Evolutionary conservation across 2,113 vertebrate species (phyloP), one percentile per base, ranked within the genome.

Genomic region (Phylloscopus trochiloides): DNA sequence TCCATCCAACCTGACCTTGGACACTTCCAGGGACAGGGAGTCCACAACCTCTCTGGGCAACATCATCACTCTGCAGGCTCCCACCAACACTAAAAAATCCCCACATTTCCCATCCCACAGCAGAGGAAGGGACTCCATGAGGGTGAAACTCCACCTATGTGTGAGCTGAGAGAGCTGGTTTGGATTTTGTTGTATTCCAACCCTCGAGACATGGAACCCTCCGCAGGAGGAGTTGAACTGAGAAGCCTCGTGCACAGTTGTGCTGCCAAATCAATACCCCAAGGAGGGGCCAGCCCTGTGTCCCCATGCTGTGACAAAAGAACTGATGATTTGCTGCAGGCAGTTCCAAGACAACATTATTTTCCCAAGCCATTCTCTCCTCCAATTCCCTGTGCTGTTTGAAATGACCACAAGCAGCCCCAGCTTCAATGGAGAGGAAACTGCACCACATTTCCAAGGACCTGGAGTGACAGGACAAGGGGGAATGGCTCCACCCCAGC

Each of bases 191-290:
- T 4, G 5, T 14, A 19, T 24, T 38, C 32, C 59, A 28, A 6
- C 4, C 25, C 29, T 17, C 0, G 0, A 55, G 34, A 28, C 29
- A 10, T 0, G 0, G 14, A 40, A n/a, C 16, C 17, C 59, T 72
- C 31, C 12, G 31, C 22, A 77, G 42, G 42, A 68, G 6, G 26
- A 50, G n/a, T 4, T 36, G 50, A 50, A 50, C 17, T 10, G 10
- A 83, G 63, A 55, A n/a, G 50, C 31, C 52, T 54, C 1, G 0
- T 17, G 59, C 52, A 24, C 51, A 66, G 15, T 0, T 47, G 12
- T 47, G 54, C 8, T 66, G 67, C 40, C 59, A 79, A 73, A 79
- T 5, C 15, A 6, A 28, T 15, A 10, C 19, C 20, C 29, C 70
- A 28, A 40, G 62, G 71, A 90, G 29, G 20, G 48, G 26, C 54